These are phyloP conservation scores for Sorex fumeus DNA, from an alignment of 2,113 vertebrate species.

Conservation along the genomic window DNA sequence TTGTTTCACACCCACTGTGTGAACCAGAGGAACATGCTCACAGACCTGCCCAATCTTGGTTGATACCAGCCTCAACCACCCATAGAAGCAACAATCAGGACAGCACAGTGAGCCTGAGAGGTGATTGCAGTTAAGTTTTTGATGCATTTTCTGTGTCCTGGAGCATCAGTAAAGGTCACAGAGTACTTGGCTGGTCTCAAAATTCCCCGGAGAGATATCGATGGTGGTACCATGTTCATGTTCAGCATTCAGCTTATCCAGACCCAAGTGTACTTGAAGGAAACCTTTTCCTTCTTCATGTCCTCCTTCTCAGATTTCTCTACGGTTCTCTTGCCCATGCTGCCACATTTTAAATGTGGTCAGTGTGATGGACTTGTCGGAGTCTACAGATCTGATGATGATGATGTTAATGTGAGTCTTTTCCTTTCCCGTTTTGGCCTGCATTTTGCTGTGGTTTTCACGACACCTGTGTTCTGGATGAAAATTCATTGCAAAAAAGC, in stretches of 20 bases:
- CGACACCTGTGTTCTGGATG: conserved; percentile 73
- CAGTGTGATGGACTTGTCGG: conserved; percentile 99
- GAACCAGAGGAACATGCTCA: conserved; percentile 97
- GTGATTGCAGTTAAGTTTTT: conserved; percentile 99
- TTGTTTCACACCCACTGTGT: conserved; percentile 97
- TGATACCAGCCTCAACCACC: conserved; percentile 96
- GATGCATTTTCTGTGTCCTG: conserved; percentile 98
- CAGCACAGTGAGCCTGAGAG: conserved; percentile 98
- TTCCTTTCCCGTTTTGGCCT: conserved; percentile 95
- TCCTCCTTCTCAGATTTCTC: conserved; percentile 99
- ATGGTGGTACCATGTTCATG: conserved; percentile 98
- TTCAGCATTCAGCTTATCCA: conserved; percentile 98
- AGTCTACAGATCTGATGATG: conserved; percentile 98
- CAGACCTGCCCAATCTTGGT: conserved; percentile 98
- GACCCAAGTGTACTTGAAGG: conserved; percentile 99
- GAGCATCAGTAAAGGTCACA: conserved; percentile 98
- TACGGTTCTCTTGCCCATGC: conserved; percentile 98
- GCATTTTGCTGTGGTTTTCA: conserved; percentile 66
- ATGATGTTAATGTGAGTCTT: conserved; percentile 99
- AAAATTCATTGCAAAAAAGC: conserved; percentile 90
- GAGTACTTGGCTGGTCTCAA: conserved; percentile 98
- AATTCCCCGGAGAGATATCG: conserved; percentile 99
- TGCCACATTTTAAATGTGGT: conserved; percentile 99
- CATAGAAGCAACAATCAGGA: conserved; percentile 97
- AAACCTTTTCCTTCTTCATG: conserved; percentile 98